These are phyloP conservation scores for Procavia capensis DNA, from an alignment of 2,113 vertebrate genomes.

Conservation along the genomic window DNA sequence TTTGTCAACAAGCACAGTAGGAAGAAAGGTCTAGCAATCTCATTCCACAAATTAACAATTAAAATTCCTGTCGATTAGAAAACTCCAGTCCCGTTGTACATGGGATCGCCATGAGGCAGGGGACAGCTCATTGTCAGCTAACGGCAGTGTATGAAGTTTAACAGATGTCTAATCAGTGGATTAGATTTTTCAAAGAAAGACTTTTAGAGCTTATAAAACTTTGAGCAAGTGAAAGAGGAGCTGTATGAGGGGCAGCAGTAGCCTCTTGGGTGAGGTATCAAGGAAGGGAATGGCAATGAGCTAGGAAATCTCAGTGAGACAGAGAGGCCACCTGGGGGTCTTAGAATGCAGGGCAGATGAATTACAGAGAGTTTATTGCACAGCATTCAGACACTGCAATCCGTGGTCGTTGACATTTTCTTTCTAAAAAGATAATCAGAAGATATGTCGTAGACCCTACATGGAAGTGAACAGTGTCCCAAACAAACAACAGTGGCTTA, in stretches of 20 bases:
- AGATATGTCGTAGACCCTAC: not conserved
- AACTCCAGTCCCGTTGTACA: not conserved
- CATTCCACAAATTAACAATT: not conserved
- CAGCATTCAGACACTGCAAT: not conserved
- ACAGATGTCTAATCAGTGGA: not conserved
- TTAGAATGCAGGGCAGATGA: not conserved
- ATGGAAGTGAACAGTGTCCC: not conserved
- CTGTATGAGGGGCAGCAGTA: not conserved
- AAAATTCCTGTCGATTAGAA: not conserved
- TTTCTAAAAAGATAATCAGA: slow-evolving; percentile 18
- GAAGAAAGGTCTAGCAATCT: not conserved
- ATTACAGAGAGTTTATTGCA: not conserved
- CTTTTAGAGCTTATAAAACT: not conserved
- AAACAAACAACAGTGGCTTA: not conserved
- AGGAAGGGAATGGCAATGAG: not conserved
- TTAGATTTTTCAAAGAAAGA: not conserved
- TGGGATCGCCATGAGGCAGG: not conserved
- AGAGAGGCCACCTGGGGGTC: not conserved
- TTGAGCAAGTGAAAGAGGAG: not conserved
- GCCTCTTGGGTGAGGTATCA: not conserved
- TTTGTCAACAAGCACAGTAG: not conserved
- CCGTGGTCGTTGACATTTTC: not conserved
- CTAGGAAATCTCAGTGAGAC: not conserved
- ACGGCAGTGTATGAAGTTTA: not conserved
- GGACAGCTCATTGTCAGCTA: not conserved